Evolutionary conservation across 2,888 invertebrate species (phyloP), one percentile per base, ranked within the genome.

Genomic region (Acronicta alni): DNA sequence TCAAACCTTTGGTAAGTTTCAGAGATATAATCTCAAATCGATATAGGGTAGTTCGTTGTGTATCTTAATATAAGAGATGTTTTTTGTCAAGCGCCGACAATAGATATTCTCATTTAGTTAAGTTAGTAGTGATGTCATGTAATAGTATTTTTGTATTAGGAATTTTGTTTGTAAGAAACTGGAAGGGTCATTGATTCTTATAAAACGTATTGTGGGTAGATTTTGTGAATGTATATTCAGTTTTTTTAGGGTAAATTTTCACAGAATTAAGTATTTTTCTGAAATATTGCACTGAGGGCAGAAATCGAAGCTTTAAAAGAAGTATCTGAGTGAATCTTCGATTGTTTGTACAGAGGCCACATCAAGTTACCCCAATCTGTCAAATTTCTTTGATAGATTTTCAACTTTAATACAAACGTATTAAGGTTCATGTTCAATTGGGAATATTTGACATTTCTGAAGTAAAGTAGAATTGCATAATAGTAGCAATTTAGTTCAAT

Each of bases 11-110:
- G 42, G 43, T 30, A 18, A 41, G 16, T 32, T 17, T 5, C 23
- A 1, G 37, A 63, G 72, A 76, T 79, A 74, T 80, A 79, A 82
- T 80, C 79, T 77, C 57, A 77, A 80, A 80, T 81, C 77, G 76
- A 82, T 82, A 68, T 58, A 41, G 54, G 56, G 68, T 75, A 70
- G 72, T 72, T 75, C 62, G 59, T 52, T 65, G 43, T 76, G 55
- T 76, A 73, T 68, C 62, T 63, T 51, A 64, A 64, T 64, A 67
- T 64, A 57, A 39, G 14, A 61, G 41, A 65, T 53, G 44, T 72
- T 60, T 62, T 66, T 75, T 72, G 57, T 55, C 48, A 61, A 66
- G 43, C 45, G 39, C 20, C 41, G 52, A 59, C 55, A 61, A 67
- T 61, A 52, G 56, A 55, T 66, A 18, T 51, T 26, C 38, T 53